phyloP scores from a whole-genome alignment of 1,140 invertebrate genomes.

The Musca vetustissima region DNA sequence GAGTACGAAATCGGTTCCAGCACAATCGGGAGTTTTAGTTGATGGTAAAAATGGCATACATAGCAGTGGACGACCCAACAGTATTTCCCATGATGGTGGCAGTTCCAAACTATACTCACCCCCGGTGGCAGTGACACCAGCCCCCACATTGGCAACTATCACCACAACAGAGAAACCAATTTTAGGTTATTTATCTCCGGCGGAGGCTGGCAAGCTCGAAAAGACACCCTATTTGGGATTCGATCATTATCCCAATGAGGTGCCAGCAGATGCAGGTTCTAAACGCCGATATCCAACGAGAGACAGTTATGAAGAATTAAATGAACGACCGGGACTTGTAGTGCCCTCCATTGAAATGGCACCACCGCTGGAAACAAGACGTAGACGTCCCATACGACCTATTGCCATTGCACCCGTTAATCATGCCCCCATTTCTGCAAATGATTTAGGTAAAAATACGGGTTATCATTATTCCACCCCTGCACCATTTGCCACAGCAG shows the following conservation, averaged over 20 bases:
- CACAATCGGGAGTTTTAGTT: conserved; percentile 65
- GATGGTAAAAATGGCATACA: conserved; percentile 55
- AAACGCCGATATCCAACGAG: conserved; percentile 34
- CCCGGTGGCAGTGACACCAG: background rate
- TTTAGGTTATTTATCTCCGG: conserved; percentile 52
- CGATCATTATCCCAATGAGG: conserved; percentile 51
- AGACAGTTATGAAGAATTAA: conserved; percentile 42
- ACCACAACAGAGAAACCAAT: conserved; percentile 39
- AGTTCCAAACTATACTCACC: background rate
- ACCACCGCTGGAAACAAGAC: conserved; percentile 34
- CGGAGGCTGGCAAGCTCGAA: conserved; percentile 47
- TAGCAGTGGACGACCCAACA: background rate
- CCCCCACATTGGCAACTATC: conserved; percentile 34
- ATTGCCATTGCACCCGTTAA: conserved; percentile 39
- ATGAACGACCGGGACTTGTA: conserved; percentile 49
- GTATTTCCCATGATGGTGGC: background rate
- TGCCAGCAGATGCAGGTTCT: conserved; percentile 31
- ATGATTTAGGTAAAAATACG: conserved; percentile 30
- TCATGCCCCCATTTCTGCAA: conserved; percentile 37
- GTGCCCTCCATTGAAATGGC: conserved; percentile 43
- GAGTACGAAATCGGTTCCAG: conserved; percentile 69
- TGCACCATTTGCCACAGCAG: conserved; percentile 34
- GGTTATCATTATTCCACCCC: conserved; percentile 36
- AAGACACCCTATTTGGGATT: conserved; percentile 46
- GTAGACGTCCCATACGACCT: conserved; percentile 40